Evolutionary conservation across 2,113 vertebrate genomes (phyloP), one percentile per base, ranked within the genome.

Genomic region (Dunckerocampus dactyliophorus): DNA sequence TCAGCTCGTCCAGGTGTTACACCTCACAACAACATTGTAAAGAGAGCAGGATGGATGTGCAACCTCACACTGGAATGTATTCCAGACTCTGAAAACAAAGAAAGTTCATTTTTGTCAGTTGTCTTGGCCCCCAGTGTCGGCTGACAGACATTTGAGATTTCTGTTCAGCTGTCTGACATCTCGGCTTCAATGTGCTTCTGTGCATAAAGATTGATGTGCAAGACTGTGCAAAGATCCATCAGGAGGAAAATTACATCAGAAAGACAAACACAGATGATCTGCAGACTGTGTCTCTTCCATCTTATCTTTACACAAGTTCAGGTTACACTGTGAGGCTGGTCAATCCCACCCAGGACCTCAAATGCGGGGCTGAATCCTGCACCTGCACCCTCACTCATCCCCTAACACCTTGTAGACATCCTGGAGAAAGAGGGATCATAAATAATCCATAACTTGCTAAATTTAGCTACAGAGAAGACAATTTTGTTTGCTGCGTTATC

Each of bases 1-100:
- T 87, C 72, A 86, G 81, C 72, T 75, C 63, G 16, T 70, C 82
- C 87, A 90, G 89, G 91, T 90, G 88, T 82, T 87, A 78, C 83
- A 81, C 72, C 80, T 81, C 60, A 69, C 59, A 54, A 69, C 57
- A 59, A 62, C 63, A 24, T 75, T 67, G 67, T 43, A 63, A 55
- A 72, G 75, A 50, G 52, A 72, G 68, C 62, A 60, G 47, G 17
- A 48, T 55, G 45, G 66, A 59, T 64, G 70, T 68, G 74, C 62
- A 70, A 55, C 63, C 53, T 52, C 62, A 47, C 46, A 60, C 66
- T 50, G 62, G 63, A 28, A 68, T 73, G 54, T 69, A 54, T 69
- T 64, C 53, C 47, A 62, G 56, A 56, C 1, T 15, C 50, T 13
- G 45, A 52, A 69, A 58, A 66, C 49, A 69, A 68, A 70, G 61